Evolutionary conservation across 1,140 invertebrate genomes (phyloP).

Genomic region (Papilio dardanus): DNA sequence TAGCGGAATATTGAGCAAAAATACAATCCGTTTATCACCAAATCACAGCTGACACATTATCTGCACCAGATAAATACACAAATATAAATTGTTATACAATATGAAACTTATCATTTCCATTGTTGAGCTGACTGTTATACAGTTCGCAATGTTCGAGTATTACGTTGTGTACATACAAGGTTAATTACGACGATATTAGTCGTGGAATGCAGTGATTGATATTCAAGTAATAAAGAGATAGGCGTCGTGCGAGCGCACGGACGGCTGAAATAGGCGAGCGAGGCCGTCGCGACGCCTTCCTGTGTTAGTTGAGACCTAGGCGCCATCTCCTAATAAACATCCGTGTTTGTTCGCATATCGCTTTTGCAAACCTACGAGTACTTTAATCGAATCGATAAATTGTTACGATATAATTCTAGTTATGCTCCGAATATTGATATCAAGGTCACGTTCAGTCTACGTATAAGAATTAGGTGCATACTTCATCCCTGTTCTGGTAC

Average conservation of each 20-base stretch:
- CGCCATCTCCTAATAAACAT: constrained; percentile 49
- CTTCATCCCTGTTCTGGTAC: neutral
- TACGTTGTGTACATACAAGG: constrained; percentile 40
- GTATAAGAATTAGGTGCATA: neutral
- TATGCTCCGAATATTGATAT: neutral
- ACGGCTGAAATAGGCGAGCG: constrained; percentile 72
- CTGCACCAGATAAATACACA: too few relatives aligned
- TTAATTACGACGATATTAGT: constrained; percentile 45
- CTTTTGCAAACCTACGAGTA: neutral
- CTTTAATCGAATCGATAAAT: neutral
- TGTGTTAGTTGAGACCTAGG: constrained; percentile 57
- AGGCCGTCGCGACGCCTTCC: constrained; percentile 65
- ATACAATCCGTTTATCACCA: too few relatives aligned
- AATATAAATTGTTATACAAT: neutral
- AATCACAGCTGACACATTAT: too few relatives aligned
- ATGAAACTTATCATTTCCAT: neutral
- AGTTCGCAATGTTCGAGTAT: constrained; percentile 10
- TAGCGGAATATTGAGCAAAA: too few relatives aligned
- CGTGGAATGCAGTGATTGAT: constrained; percentile 65
- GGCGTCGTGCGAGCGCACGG: constrained; percentile 46
- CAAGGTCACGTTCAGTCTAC: neutral
- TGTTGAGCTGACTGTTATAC: constrained; percentile 8
- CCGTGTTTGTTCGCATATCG: constrained; percentile 43
- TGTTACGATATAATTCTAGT: neutral
- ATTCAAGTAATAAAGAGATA: constrained; percentile 66